Evolutionary conservation across 53 echinoderm and acorn worm species (phyloP), one percentile per base, ranked within the genome.

Genomic region (Antedon mediterranea): DNA sequence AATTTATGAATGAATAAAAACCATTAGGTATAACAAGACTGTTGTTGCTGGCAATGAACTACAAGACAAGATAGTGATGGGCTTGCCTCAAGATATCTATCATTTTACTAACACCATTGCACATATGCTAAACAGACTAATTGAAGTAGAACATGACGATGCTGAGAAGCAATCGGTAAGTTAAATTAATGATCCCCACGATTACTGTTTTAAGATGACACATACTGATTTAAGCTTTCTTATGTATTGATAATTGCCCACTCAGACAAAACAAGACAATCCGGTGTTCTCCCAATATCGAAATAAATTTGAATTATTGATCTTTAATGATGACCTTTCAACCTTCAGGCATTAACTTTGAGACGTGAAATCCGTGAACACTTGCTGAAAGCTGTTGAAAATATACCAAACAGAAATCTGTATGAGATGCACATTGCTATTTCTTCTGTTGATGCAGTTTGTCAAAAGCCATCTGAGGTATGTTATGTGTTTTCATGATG

Each of bases 1-100:
- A 71, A 33, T 32, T 31, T 42, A 72, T 79, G 75, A 76, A 80
- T 80, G 30, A 85, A 85, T 83, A 86, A 77, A 80, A 88, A 90
- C 78, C 78, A 84, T 79, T 93, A 93, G 93, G 93, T 86, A 89
- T 83, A 83, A 79, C 31, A 82, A 86, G 73, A 90, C 93, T 6
- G 85, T 85, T 77, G 90, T 76, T 14, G 30, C 43, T 0, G 30
- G 78, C 83, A 90, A 83, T 43, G 71, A 76, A 18, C 85, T 90
- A 71, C 75, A 43, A 4, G 57, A 80, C 29, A 84, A 88, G 70
- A 31, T 88, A 41, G 84, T 84, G 31, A 86, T 80, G 5, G 93
- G 93, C 31, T 90, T 88, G 71, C 79, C 81, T 9, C 81, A 80
- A 41, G 88, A 82, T 73, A 73, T 90, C 30, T 79, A 84, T 31